These are phyloP conservation scores for Drepana falcataria DNA, from an alignment of 2,888 invertebrate species.

Conservation along the genomic window DNA sequence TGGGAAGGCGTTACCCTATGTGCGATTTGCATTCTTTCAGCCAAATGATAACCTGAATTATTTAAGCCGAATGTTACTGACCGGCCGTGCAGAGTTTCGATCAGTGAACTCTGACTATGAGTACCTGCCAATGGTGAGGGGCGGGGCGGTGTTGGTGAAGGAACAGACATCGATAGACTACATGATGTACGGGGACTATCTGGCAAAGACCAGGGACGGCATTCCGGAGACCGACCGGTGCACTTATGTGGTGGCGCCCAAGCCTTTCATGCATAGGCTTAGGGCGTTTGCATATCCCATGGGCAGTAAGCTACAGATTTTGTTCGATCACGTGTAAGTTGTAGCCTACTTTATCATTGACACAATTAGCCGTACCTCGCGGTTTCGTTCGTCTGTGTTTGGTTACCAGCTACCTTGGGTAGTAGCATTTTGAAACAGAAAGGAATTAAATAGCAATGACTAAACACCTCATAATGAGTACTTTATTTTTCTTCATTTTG, in stretches of 20 bases:
- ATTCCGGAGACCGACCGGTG: slow-evolving; percentile 82
- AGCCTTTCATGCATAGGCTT: slow-evolving; percentile 81
- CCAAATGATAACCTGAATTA: slow-evolving; percentile 58
- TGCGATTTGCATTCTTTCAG: slow-evolving; percentile 26
- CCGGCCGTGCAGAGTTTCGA: slow-evolving; percentile 57
- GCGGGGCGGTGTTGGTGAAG: slow-evolving; percentile 75
- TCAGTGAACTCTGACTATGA: slow-evolving; percentile 36
- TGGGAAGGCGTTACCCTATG: too few species aligned
- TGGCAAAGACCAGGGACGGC: slow-evolving; percentile 76
- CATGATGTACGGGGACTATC: slow-evolving; percentile 84
- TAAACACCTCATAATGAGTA: too few species aligned
- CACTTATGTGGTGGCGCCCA: slow-evolving; percentile 86
- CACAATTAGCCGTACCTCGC: too few species aligned
- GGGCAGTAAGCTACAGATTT: slow-evolving; percentile 75
- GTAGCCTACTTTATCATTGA: not conserved
- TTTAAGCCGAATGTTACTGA: slow-evolving; percentile 59
- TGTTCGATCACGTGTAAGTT: slow-evolving; percentile 86
- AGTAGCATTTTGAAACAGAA: too few species aligned
- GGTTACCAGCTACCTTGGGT: too few species aligned
- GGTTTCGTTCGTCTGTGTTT: too few species aligned
- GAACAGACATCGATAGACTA: slow-evolving; percentile 84
- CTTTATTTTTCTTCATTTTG: too few species aligned
- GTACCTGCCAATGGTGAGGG: slow-evolving; percentile 46
- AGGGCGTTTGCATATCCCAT: slow-evolving; percentile 86
- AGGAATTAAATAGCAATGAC: too few species aligned